Conservation (phyloP, 2,888 invertebrate species). For the Horisme vitalbata region DNA sequence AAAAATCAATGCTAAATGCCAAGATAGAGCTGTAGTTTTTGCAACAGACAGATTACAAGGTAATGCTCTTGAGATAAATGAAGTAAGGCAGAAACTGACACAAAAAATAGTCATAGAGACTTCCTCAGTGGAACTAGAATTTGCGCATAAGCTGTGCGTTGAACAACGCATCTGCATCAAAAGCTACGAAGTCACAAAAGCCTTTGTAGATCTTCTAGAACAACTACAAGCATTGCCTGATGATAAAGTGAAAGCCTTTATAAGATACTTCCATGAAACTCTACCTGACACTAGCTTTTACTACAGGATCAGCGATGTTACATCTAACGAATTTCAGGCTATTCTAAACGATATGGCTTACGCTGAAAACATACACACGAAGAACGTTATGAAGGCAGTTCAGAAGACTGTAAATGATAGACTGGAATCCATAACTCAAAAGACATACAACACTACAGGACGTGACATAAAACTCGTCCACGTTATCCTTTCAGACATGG, state of each 20-base stretch:
- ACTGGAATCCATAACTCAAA: constrained; percentile 34
- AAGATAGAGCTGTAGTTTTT: constrained; percentile 44
- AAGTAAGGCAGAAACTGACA: constrained; percentile 41
- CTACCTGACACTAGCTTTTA: constrained; percentile 47
- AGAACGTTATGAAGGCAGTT: constrained; percentile 47
- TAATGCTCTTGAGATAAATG: constrained; percentile 28
- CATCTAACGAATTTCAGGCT: constrained; percentile 52
- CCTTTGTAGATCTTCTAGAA: constrained; percentile 13
- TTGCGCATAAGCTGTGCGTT: constrained; percentile 49
- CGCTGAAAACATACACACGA: constrained; percentile 48
- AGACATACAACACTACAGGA: constrained; percentile 33
- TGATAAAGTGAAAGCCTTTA: constrained; percentile 27
- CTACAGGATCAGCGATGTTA: constrained; percentile 42
- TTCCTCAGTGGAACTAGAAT: constrained; percentile 50
- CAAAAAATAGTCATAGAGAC: constrained; percentile 51
- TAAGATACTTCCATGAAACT: constrained; percentile 31
- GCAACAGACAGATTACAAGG: constrained; percentile 41
- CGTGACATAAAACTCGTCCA: constrained; percentile 53
- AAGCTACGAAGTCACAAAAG: constrained; percentile 26
- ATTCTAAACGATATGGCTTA: constrained; percentile 62
- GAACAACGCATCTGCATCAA: constrained; percentile 50
- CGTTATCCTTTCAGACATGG: constrained; percentile 63
- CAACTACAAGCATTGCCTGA: constrained; percentile 16
- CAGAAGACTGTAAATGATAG: constrained; percentile 47
- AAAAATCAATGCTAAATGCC: constrained; percentile 54